Base-by-base conservation (phyloP, 2,113 vertebrate genomes). In the Ranitomeya imitator region DNA sequence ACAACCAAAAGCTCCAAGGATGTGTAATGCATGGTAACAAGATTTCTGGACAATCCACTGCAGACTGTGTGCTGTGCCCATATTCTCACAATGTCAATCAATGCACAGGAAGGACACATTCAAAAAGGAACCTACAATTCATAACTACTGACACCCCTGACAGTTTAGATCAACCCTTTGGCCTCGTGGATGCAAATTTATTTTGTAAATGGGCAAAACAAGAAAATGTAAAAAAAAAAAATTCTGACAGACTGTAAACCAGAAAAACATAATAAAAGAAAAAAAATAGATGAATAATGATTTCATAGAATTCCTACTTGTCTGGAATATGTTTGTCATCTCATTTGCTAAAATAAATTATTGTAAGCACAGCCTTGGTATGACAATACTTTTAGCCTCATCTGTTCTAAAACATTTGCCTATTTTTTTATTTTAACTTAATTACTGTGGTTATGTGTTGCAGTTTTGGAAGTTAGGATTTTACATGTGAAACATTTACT, bases 281-380 rank as follows among this genome's bases (percentile, higher is more conserved):
- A 31, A 60, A 83, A 67, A 52, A 54, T 0, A n/a, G 37, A 63
- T 51, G 10, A 65, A 69, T 31, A 69, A 83, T 69, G 37, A 7
- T 54, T 54, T 55, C 81, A 69, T 83, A 83, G 37, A 54, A 73
- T 65, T 76, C 76, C 59, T 67, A 54, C 59, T 65, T 79, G 45
- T 78, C 19, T 23, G 65, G 15, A 10, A 79, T 61, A 51, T 74
- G 83, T 52, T 52, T 78, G 61, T 57, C 67, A 65, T 52, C 16
- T 81, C 52, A 76, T n/a, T 63, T 77, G 54, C 37, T 31, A 19
- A 87, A 87, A 87, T 87, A 87, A 87, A 80, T 74, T 88, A 74
- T 61, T 61, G 67, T 51, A 88, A 88, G 86, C 86, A 88, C 86
- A 88, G 61, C 52, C 51, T 74, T 61, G 74, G 73, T 54, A 4